Percentiles rank a stretch among this genome's conserved stretches.
These are phyloP conservation scores for Osmoderma eremita DNA, from an alignment of 2,888 invertebrate species.

Conservation along the genomic window DNA sequence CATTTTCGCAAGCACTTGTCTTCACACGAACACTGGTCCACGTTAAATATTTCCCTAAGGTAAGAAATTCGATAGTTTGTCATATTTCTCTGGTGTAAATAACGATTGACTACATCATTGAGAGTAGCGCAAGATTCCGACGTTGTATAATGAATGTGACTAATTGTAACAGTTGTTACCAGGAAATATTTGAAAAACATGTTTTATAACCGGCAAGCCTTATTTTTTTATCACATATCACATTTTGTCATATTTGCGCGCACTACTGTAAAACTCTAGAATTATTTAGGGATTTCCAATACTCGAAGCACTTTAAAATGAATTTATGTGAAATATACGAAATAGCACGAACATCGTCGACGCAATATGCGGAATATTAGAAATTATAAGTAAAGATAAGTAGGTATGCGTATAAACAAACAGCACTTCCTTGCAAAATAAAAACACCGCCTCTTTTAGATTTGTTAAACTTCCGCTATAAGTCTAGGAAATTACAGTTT, in stretches of 20 bases:
- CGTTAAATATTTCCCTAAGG: background rate
- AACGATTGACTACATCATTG: constrained; percentile 1
- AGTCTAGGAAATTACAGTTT: too few species aligned
- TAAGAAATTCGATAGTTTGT: constrained; percentile 18
- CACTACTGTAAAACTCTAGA: background rate
- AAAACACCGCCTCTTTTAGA: too few species aligned
- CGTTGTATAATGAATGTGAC: background rate
- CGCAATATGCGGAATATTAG: background rate
- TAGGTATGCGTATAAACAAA: too few species aligned
- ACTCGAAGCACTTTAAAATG: constrained; percentile 13
- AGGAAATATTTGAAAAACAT: constrained; percentile 9
- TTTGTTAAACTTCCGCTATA: too few species aligned
- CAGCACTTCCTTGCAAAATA: too few species aligned
- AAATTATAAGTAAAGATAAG: background rate
- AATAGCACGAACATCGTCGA: constrained; percentile 6
- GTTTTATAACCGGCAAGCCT: background rate
- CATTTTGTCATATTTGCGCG: background rate
- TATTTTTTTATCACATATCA: background rate
- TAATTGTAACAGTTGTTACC: background rate
- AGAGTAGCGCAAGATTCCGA: constrained; percentile 14
- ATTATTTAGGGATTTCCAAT: constrained; percentile 22
- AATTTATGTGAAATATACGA: constrained; percentile 11
- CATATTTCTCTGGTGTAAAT: constrained; percentile 15
- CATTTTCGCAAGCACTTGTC: constrained; percentile 37
- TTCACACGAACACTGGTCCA: constrained; percentile 29